Evolutionary conservation across 2,797 vertebrate genomes (phyloP).

Genomic region (Myiotriccus ornatus): DNA sequence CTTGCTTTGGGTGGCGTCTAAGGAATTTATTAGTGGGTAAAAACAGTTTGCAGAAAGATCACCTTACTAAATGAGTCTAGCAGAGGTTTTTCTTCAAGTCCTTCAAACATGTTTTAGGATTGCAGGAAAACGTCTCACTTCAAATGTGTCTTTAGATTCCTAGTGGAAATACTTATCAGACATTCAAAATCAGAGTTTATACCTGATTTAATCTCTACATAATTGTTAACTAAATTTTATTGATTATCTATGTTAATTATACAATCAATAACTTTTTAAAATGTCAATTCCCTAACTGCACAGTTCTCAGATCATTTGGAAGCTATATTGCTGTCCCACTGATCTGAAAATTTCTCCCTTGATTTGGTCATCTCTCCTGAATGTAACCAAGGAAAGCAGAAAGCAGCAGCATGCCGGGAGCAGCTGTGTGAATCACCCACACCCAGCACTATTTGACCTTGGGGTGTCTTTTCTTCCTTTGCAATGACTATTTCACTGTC

Average conservation of each 20-base stretch:
- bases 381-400: background rate
- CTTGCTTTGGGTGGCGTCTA: background rate
- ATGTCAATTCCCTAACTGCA: background rate
- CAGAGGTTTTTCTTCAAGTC: background rate
- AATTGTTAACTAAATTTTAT: slow-evolving; percentile 11
- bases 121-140: background rate
- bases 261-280: slow-evolving; percentile 12
- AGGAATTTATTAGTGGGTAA: slow-evolving; percentile 33
- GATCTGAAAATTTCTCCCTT: background rate
- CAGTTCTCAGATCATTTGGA: background rate
- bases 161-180: background rate
- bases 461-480: background rate
- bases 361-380: background rate
- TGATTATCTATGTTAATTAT: background rate
- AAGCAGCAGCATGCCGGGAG: background rate
- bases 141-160: background rate
- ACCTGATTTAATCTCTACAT: background rate
- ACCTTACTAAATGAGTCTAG: slow-evolving; percentile 30
- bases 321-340: background rate
- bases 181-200: background rate
- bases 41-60: slow-evolving; percentile 22
- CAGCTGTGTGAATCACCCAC: background rate
- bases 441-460: background rate
- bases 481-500: background rate
- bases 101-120: background rate